phyloP scores from a whole-genome alignment of 2,888 invertebrate genomes.

The Chloroclysta siterata region DNA sequence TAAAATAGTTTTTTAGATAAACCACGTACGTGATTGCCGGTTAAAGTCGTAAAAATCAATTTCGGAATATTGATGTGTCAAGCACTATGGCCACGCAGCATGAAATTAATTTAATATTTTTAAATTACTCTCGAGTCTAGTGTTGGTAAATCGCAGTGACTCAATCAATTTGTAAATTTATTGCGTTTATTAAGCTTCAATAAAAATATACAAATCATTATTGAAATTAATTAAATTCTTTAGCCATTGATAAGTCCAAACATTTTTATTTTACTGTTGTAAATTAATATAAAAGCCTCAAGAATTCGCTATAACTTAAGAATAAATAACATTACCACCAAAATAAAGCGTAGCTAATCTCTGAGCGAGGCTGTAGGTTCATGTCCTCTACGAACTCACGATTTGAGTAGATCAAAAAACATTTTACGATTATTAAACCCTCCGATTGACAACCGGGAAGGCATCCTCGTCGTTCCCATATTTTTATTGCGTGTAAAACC shows the following conservation, averaged over 20 bases:
- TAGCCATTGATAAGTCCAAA: background rate
- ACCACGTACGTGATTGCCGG: slow-evolving; percentile 61
- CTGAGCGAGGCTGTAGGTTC: slow-evolving; percentile 40
- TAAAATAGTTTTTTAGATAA: slow-evolving; percentile 57
- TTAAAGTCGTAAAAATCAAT: slow-evolving; percentile 59
- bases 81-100: slow-evolving; percentile 53
- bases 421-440: slow-evolving; percentile 84
- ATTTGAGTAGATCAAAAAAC: slow-evolving; percentile 74
- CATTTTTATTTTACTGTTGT: background rate
- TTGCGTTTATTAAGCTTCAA: slow-evolving; percentile 33
- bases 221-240: slow-evolving; percentile 4
- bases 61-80: slow-evolving; percentile 63
- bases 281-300: background rate
- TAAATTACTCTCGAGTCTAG: slow-evolving; percentile 20
- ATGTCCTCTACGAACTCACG: slow-evolving; percentile 49
- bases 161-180: slow-evolving; percentile 39
- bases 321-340: slow-evolving; percentile 31
- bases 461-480: slow-evolving; percentile 79
- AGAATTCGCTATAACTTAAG: slow-evolving; percentile 15
- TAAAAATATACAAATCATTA: slow-evolving; percentile 24
- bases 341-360: slow-evolving; percentile 43
- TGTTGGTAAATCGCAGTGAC: slow-evolving; percentile 28
- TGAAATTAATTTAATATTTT: slow-evolving; percentile 54
- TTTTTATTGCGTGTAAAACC: slow-evolving; percentile 84
- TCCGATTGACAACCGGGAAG: slow-evolving; percentile 82